Evolutionary conservation across 2,888 invertebrate species (phyloP).

Genomic region (Lithophane socia): DNA sequence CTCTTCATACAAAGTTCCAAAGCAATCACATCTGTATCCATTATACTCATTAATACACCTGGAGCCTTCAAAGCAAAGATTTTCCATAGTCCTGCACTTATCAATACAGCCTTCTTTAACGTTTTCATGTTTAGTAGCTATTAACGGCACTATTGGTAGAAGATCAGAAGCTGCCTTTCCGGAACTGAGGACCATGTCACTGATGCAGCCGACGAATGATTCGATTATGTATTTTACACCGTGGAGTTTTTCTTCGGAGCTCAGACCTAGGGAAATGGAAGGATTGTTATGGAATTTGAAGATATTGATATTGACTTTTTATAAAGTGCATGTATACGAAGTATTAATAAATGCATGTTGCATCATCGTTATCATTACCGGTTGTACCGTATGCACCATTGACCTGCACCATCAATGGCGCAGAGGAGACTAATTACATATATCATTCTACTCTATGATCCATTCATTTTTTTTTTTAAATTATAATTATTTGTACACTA

Average conservation of each 20-base stretch:
- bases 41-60: slow-evolving; percentile 98
- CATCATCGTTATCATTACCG: background rate
- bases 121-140: slow-evolving; percentile 97
- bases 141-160: slow-evolving; percentile 94
- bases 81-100: slow-evolving; percentile 95
- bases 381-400: too few relatives aligned
- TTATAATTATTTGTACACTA: too few relatives aligned
- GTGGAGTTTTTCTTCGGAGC: slow-evolving; percentile 96
- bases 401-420: too few relatives aligned
- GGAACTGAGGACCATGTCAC: slow-evolving; percentile 96
- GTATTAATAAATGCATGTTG: background rate
- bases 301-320: background rate
- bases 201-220: slow-evolving; percentile 97
- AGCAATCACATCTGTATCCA: slow-evolving; percentile 97
- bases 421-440: too few relatives aligned
- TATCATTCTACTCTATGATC: too few relatives aligned
- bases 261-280: slow-evolving; percentile 91
- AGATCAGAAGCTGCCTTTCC: slow-evolving; percentile 96
- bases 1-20: slow-evolving; percentile 97
- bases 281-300: background rate
- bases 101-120: slow-evolving; percentile 97
- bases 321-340: background rate
- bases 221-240: slow-evolving; percentile 98
- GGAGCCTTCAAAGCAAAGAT: slow-evolving; percentile 96
- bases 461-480: too few relatives aligned